Evolutionary conservation across 2,888 invertebrate species (phyloP), one percentile per base, ranked within the genome.

Genomic region (Syrista parreyssii): DNA sequence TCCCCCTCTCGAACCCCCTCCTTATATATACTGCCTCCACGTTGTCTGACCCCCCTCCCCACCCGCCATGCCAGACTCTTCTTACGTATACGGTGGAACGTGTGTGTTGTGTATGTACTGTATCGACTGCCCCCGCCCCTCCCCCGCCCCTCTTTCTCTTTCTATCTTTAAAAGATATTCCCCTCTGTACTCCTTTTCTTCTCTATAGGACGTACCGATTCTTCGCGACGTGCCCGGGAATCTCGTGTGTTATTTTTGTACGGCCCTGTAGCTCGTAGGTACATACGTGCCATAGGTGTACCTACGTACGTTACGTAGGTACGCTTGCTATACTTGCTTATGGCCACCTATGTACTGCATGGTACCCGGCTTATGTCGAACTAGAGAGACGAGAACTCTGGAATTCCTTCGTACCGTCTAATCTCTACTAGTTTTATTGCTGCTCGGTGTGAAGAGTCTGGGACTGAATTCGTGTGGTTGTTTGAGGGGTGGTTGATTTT

Each of bases 1-100:
- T 88, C 85, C 84, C 86, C 82, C 82, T 79, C 81, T 79, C 69
- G 32, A 30, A 40, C 73, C 75, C 76, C 72, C 77, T 55, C 73
- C 78, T 76, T 78, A 75, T 34, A 76, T 75, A 40, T 74, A 40
- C 79, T 76, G 55, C 68, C 76, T 76, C 79, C 76, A 82, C 75
- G 76, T 36, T 72, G 72, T 80, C 81, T n/a, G 74, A 68, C n/a
- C 75, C 34, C 75, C 75, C 75, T 68, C 76, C 68, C 77, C 76
- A 68, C 68, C 74, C 78, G 69, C 77, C 76, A 71, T 23, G 6
- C 36, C 68, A 9, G 32, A 15, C 33, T 9, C 35, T 15, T 35
- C 34, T 3, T 33, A 33, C 33, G n/a, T n/a, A 4, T 75, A 31
- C 40, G 55, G 23, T 55, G 15, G 9, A 55, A 15, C 15, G 23